These are phyloP conservation scores for Gonatopus flavifemur DNA, from an alignment of 1,140 invertebrate genomes.

Conservation along the genomic window DNA sequence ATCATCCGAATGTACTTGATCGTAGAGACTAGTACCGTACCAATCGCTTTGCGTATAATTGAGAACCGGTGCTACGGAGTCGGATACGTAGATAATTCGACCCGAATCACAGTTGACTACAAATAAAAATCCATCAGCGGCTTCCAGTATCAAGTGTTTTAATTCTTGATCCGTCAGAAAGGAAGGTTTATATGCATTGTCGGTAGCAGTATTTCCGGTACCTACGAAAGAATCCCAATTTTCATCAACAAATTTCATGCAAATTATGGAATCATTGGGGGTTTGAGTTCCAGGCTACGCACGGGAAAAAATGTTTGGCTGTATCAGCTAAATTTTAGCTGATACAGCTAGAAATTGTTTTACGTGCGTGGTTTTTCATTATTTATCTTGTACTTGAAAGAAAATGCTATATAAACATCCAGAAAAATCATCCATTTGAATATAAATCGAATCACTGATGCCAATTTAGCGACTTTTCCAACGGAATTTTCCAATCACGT, in stretches of 20 bases:
- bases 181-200: conserved; percentile 96
- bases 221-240: conserved; percentile 63
- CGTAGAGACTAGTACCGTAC: conserved; percentile 94
- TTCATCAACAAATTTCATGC: conserved; percentile 4
- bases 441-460: too few species aligned
- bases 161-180: conserved; percentile 99
- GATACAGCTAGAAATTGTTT: not conserved
- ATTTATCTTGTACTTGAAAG: conserved; percentile 2
- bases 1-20: conserved; percentile 97
- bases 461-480: too few species aligned
- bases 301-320: not conserved
- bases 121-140: conserved; percentile 98
- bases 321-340: too few species aligned
- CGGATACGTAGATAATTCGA: conserved; percentile 96
- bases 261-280: not conserved
- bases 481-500: too few species aligned
- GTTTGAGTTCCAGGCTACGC: not conserved
- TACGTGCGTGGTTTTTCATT: not conserved
- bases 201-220: conserved; percentile 90
- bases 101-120: conserved; percentile 98
- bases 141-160: conserved; percentile 98
- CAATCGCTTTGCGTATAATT: conserved; percentile 96
- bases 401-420: not conserved
- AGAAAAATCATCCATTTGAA: too few species aligned
- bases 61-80: conserved; percentile 96